A percentile compares a stretch with the other conserved stretches of the same genome.
These are phyloP conservation scores for Andrena praecox DNA, from an alignment of 2,888 invertebrate species.

Conservation along the genomic window DNA sequence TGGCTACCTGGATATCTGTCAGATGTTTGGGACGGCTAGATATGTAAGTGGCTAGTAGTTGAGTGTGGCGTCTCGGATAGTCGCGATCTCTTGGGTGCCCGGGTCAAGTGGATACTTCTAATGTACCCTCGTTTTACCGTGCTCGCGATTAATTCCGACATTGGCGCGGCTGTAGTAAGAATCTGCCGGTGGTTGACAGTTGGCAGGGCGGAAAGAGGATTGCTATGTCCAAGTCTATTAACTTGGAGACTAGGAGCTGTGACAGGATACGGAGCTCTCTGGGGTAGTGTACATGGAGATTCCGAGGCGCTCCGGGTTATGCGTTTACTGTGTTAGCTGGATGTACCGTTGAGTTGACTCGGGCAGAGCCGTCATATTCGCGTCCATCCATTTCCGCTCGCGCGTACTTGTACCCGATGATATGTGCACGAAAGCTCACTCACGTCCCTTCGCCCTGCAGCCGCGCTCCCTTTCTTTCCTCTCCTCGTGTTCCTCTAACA, in stretches of 20 bases:
- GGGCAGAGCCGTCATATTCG: constrained; percentile 48
- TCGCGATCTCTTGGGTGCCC: too few relatives aligned
- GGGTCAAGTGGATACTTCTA: too few relatives aligned
- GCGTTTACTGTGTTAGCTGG: constrained; percentile 42
- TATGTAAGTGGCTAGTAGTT: too few relatives aligned
- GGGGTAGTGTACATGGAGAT: constrained; percentile 69
- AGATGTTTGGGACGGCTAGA: too few relatives aligned
- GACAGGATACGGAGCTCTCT: constrained; percentile 73
- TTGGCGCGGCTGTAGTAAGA: constrained; percentile 4
- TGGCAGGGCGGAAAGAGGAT: constrained; percentile 57
- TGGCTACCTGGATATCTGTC: too few relatives aligned
- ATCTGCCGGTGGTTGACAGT: not conserved
- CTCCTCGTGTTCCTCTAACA: not conserved
- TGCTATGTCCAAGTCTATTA: constrained; percentile 76
- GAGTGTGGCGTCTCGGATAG: too few relatives aligned
- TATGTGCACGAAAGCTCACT: constrained; percentile 1
- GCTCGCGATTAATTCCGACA: too few relatives aligned
- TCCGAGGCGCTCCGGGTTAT: constrained; percentile 51
- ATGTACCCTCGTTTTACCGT: too few relatives aligned
- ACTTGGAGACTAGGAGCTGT: constrained; percentile 71
- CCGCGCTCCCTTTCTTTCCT: not conserved
- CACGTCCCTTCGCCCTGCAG: not conserved
- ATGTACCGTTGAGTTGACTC: constrained; percentile 40
- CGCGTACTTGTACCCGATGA: constrained; percentile 6
- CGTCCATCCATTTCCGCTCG: constrained; percentile 49